These are phyloP conservation scores for Caenorhabditis briggsae DNA, from an alignment of 1,140 invertebrate species.

Conservation along the genomic window DNA sequence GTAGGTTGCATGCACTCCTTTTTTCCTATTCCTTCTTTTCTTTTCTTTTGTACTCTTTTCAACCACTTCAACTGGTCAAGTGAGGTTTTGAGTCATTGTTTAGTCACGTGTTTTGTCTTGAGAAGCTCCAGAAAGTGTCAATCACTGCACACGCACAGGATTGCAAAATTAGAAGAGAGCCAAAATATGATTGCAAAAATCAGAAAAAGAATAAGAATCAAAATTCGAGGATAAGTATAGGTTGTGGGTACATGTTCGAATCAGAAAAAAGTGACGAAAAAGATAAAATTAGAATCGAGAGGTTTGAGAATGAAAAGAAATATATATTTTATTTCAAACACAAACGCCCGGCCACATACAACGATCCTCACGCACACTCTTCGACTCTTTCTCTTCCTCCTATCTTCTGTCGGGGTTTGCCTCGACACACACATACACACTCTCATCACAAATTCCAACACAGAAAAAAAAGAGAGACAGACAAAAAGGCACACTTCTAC, in stretches of 20 bases:
- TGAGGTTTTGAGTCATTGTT: constrained; percentile 39
- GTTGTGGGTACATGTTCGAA: not conserved
- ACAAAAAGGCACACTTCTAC: constrained; percentile 20
- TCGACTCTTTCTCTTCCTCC: not conserved
- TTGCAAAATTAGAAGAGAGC: too few relatives aligned
- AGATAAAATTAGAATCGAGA: not conserved
- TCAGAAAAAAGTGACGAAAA: not conserved
- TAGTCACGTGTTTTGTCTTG: constrained; percentile 20
- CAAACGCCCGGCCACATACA: constrained; percentile 19
- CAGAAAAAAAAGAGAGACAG: constrained; percentile 8
- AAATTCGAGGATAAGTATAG: not conserved
- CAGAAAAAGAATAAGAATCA: not conserved
- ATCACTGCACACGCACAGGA: not conserved
- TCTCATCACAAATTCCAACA: constrained; percentile 12
- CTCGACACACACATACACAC: constrained; percentile 4
- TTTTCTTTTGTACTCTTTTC: not conserved
- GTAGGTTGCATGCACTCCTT: not conserved
- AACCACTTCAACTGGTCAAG: constrained; percentile 51
- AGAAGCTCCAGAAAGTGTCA: not conserved
- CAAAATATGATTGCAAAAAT: too few relatives aligned
- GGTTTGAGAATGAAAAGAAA: not conserved
- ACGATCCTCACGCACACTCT: constrained; percentile 31
- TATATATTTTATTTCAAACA: constrained; percentile 46
- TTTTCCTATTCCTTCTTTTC: not conserved
- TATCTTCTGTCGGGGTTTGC: not conserved